These are phyloP conservation scores for Rhegmatorhina hoffmannsi DNA, from an alignment of 2,113 vertebrate species.

Conservation along the genomic window DNA sequence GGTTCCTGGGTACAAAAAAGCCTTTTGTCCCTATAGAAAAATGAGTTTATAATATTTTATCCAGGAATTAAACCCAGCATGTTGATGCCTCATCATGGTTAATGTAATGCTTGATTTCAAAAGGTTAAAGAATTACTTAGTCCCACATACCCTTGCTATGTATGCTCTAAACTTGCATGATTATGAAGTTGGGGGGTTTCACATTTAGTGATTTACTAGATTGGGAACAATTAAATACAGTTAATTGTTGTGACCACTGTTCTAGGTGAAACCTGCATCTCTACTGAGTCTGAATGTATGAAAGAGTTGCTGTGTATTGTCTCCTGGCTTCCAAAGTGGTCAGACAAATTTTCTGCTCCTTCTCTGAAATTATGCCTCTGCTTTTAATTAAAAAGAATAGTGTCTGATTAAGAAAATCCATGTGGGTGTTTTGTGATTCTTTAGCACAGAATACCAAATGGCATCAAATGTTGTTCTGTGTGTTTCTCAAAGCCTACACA, in stretches of 20 bases:
- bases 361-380: background rate
- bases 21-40: background rate
- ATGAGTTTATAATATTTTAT: background rate
- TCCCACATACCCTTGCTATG: background rate
- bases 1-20: background rate
- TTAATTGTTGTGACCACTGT: background rate
- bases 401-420: background rate
- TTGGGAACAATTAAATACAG: background rate
- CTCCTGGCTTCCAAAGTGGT: background rate
- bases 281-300: background rate
- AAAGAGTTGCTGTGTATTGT: background rate
- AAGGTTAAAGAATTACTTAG: background rate
- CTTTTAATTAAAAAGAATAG: background rate
- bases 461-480: background rate
- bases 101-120: background rate
- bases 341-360: background rate
- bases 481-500: constrained; percentile 2
- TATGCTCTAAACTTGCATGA: background rate
- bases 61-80: background rate
- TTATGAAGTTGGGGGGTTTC: background rate
- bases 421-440: background rate
- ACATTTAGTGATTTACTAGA: background rate
- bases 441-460: constrained; percentile 38
- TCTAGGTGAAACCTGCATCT: background rate
- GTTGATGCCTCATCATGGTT: background rate